phyloP scores from a whole-genome alignment of 1,140 invertebrate genomes.

The Zaprionus taronus region DNA sequence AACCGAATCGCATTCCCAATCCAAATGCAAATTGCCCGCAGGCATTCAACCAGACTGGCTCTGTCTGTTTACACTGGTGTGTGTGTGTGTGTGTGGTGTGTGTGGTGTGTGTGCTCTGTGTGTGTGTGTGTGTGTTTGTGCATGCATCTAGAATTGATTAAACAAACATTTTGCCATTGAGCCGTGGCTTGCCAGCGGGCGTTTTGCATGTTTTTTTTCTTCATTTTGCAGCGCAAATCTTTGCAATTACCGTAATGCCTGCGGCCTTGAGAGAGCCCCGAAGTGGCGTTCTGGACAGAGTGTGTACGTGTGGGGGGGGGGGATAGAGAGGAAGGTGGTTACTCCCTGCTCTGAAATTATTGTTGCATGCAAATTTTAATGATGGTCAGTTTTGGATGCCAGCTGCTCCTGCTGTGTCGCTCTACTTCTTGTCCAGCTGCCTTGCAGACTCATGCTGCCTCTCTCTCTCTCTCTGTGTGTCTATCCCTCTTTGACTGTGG shows the following conservation, averaged over 20 bases:
- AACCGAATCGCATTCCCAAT: conserved; percentile 35
- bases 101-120: no score
- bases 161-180: conserved; percentile 74
- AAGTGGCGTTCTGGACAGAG: not conserved
- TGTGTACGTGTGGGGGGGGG: not conserved
- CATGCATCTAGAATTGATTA: conserved; percentile 68
- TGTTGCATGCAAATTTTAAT: conserved; percentile 49
- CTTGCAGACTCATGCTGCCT: not conserved
- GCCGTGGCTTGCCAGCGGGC: conserved; percentile 37
- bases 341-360: conserved; percentile 9
- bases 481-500: not conserved
- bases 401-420: not conserved
- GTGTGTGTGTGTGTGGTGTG: conserved; percentile 19
- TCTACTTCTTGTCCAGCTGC: conserved; percentile 3
- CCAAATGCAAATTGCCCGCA: conserved; percentile 70
- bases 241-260: conserved; percentile 76
- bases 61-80: conserved; percentile 18
- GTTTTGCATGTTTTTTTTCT: conserved; percentile 20
- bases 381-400: conserved; percentile 29
- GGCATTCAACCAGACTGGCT: conserved; percentile 55
- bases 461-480: not conserved
- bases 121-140: conserved; percentile 13
- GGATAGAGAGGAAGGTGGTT: not conserved
- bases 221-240: conserved; percentile 54
- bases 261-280: conserved; percentile 58